Percentiles rank a stretch among this genome's conserved stretches.
Conservation (phyloP, 2,888 invertebrate genomes). For the Homarus gammarus region DNA sequence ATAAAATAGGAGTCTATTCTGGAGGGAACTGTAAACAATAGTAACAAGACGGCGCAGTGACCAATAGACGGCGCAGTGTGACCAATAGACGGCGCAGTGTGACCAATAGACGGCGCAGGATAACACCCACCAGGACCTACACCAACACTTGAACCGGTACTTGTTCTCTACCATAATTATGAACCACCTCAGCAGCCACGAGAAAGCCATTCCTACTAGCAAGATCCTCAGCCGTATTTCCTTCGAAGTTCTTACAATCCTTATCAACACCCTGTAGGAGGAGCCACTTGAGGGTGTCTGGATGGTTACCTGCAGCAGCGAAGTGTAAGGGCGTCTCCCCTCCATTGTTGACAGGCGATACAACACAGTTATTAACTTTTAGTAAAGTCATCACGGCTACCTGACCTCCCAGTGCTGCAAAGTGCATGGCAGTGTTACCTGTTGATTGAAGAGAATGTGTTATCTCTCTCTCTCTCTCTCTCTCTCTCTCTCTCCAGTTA, state of each 20-base stretch:
- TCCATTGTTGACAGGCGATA: background rate
- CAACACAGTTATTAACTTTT: background rate
- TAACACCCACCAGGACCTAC: too few relatives aligned
- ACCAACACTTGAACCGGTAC: too few relatives aligned
- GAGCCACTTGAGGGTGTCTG: background rate
- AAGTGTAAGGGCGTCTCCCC: conserved; percentile 17
- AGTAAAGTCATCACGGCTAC: background rate
- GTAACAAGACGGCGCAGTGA: too few relatives aligned
- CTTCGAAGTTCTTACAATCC: background rate
- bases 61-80: too few relatives aligned
- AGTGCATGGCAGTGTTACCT: conserved; percentile 33
- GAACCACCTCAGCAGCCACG: background rate
- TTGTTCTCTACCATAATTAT: background rate
- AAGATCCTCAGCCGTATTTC: conserved; percentile 20
- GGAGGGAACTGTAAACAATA: too few relatives aligned
- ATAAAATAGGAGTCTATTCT: too few relatives aligned
- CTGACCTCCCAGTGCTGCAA: conserved; percentile 18
- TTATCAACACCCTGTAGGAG: background rate
- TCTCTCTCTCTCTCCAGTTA: too few relatives aligned
- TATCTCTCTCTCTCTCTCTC: too few relatives aligned
- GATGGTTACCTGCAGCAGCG: conserved; percentile 25
- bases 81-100: too few relatives aligned
- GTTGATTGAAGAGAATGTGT: background rate
- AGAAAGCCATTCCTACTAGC: background rate
- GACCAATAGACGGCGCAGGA: too few relatives aligned